phyloP scores from a whole-genome alignment of 1,140 invertebrate genomes.

The Caenorhabditis elegans region DNA sequence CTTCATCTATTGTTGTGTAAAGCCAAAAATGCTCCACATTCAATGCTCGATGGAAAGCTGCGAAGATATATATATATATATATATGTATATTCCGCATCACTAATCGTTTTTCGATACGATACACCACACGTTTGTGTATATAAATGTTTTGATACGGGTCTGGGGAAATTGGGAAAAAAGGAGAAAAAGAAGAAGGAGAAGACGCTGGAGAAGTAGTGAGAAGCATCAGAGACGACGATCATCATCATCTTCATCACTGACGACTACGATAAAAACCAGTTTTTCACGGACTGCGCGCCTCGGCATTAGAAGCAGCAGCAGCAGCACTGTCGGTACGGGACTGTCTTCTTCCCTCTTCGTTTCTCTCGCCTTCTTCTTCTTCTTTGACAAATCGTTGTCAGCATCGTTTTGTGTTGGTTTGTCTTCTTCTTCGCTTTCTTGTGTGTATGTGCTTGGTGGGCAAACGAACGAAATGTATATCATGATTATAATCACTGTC shows the following conservation, averaged over 20 bases:
- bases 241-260: too few relatives aligned
- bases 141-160: constrained; percentile 18
- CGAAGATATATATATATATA: too few relatives aligned
- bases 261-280: constrained; percentile 19
- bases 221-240: background rate
- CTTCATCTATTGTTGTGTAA: too few relatives aligned
- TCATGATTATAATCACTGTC: background rate
- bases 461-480: constrained; percentile 18
- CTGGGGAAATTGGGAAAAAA: background rate
- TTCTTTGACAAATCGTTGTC: constrained; percentile 19
- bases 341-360: background rate
- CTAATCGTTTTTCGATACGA: background rate
- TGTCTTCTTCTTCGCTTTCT: background rate
- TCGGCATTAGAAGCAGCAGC: background rate
- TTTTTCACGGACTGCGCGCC: background rate
- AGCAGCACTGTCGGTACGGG: constrained; percentile 12
- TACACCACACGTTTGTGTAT: constrained; percentile 12
- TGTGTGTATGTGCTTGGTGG: constrained; percentile 2
- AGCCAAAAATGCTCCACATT: too few relatives aligned
- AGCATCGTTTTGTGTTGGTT: background rate
- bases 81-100: too few relatives aligned
- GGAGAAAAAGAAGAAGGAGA: background rate
- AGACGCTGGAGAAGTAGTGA: background rate
- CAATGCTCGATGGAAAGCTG: too few relatives aligned
- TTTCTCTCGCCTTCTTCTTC: background rate